phyloP scores from a whole-genome alignment of 2,888 invertebrate genomes.

The Cephus pygmeus region DNA sequence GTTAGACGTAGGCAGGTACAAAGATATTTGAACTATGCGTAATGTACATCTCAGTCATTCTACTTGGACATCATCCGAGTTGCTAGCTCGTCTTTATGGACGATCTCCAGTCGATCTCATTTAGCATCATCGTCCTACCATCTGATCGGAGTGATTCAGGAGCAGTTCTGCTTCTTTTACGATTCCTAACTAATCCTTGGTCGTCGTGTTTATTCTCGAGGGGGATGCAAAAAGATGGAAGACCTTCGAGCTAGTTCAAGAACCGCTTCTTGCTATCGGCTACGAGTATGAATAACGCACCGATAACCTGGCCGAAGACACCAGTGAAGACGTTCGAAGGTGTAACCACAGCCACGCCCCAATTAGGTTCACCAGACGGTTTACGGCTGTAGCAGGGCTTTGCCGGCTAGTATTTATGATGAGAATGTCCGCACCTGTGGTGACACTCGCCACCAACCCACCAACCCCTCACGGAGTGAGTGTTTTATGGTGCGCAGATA shows the following conservation, averaged over 20 bases:
- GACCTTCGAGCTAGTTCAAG: background rate
- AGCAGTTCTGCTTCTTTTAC: background rate
- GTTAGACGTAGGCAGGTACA: background rate
- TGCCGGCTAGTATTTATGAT: slow-evolving; percentile 57
- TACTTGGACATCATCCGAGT: background rate
- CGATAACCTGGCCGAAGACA: background rate
- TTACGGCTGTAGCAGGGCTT: slow-evolving; percentile 45
- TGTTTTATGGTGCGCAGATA: slow-evolving; percentile 56
- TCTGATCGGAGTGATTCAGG: background rate
- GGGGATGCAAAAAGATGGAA: background rate
- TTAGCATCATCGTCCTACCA: background rate
- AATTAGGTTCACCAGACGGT: slow-evolving; percentile 59
- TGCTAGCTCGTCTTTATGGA: background rate
- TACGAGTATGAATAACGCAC: background rate
- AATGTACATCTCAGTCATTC: background rate
- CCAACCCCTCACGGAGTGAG: slow-evolving; percentile 37
- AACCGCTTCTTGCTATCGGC: background rate
- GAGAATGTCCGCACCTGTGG: slow-evolving; percentile 64
- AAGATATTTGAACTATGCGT: background rate
- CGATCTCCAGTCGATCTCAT: background rate
- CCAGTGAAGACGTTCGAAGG: slow-evolving; percentile 36
- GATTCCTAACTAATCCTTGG: background rate
- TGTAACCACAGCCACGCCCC: slow-evolving; percentile 60
- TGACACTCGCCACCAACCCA: slow-evolving; percentile 56
- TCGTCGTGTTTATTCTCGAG: background rate